A percentile compares a stretch with the other conserved stretches of the same genome.
Evolutionary conservation across 2,888 invertebrate genomes (phyloP).

Genomic region (Chesias legatella): DNA sequence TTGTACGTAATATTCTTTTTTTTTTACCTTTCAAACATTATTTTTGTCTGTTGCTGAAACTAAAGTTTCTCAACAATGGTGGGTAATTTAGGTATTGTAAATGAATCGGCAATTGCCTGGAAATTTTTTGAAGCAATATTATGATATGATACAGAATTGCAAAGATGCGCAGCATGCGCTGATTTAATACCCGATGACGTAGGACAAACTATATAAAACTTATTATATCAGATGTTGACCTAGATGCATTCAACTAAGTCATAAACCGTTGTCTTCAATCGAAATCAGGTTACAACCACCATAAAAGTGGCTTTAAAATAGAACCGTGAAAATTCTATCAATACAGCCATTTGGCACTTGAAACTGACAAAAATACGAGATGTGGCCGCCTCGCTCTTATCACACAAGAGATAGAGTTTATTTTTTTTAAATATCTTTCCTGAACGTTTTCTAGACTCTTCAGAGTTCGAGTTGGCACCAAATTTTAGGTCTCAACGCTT

Average conservation of each 20-base stretch:
- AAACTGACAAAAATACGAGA: slow-evolving; percentile 34
- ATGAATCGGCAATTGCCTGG: too few species aligned
- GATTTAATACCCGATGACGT: too few species aligned
- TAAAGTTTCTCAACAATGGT: too few species aligned
- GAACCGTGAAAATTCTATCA: slow-evolving; percentile 58
- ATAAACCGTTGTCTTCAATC: slow-evolving; percentile 20
- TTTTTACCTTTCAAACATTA: too few species aligned
- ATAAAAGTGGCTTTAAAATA: slow-evolving; percentile 49
- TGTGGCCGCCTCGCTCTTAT: slow-evolving; percentile 33
- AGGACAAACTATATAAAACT: too few species aligned
- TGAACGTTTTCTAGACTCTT: slow-evolving; percentile 52
- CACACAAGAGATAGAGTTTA: slow-evolving; percentile 30
- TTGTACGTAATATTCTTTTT: too few species aligned
- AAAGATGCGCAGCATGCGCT: too few species aligned
- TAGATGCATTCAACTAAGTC: slow-evolving; percentile 3
- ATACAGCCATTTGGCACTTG: slow-evolving; percentile 51
- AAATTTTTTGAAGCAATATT: too few species aligned
- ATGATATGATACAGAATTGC: too few species aligned
- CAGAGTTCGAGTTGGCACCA: slow-evolving; percentile 75
- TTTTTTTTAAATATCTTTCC: slow-evolving; percentile 29
- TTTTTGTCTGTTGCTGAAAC: too few species aligned
- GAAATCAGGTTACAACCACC: slow-evolving; percentile 47
- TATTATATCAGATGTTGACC: not conserved
- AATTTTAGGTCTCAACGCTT: slow-evolving; percentile 75
- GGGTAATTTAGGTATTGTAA: too few species aligned